Conservation (phyloP, 35 echinoderm and acorn worm species). For the Hemicentrotus pulcherrimus region DNA sequence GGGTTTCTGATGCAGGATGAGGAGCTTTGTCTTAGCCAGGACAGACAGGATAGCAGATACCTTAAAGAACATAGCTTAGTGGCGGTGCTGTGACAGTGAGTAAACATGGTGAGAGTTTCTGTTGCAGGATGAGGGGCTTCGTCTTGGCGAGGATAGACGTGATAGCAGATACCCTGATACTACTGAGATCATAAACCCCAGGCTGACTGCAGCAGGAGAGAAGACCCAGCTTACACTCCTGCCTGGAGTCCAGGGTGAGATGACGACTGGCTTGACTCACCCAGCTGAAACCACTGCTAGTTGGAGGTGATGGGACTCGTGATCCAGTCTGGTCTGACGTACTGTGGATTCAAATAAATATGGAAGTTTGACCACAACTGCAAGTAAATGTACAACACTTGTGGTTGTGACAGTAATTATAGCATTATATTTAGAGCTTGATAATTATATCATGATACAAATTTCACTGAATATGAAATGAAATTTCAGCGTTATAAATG, state of each 20-base stretch:
- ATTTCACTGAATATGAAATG: too few species aligned
- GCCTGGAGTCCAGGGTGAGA: conserved; percentile 60
- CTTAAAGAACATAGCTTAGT: conserved; percentile 28
- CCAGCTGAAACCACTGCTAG: conserved; percentile 80
- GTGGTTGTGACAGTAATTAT: too few species aligned
- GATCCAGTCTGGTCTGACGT: background rate
- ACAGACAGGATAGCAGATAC: conserved; percentile 39
- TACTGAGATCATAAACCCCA: conserved; percentile 91
- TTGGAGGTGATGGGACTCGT: conserved; percentile 29
- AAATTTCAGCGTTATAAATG: too few species aligned
- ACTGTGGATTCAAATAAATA: background rate
- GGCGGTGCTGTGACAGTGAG: conserved; percentile 63
- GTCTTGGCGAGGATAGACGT: background rate
- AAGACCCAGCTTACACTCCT: conserved; percentile 53
- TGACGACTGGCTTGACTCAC: conserved; percentile 66
- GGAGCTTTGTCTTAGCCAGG: background rate
- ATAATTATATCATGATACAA: too few species aligned
- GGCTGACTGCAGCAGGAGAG: conserved; percentile 81
- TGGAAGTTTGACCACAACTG: background rate
- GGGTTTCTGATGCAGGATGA: conserved; percentile 59
- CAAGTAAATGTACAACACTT: background rate
- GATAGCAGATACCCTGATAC: conserved; percentile 66
- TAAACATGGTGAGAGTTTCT: conserved; percentile 64
- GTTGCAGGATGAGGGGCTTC: conserved; percentile 53
- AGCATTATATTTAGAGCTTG: too few species aligned